Conservation (phyloP, 1,140 invertebrate genomes). For the Neodiprion lecontei region DNA sequence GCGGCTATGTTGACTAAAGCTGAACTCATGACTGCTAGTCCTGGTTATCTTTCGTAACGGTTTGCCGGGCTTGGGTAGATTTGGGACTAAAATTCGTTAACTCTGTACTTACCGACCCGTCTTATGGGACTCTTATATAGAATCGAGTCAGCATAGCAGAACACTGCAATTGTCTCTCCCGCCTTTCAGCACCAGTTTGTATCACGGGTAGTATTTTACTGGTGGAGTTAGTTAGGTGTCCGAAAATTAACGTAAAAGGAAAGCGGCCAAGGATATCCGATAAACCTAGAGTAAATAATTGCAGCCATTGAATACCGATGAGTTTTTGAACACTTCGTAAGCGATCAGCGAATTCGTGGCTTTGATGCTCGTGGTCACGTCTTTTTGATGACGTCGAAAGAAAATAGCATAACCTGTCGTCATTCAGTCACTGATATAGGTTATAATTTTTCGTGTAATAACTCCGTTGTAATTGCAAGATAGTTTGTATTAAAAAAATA, state of each 20-base stretch:
- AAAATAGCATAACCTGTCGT: background rate
- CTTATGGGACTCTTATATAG: too few species aligned
- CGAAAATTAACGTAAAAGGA: too few species aligned
- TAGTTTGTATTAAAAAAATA: too few species aligned
- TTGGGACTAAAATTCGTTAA: background rate
- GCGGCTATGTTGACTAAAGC: background rate
- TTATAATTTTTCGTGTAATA: too few species aligned
- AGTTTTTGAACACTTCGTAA: background rate
- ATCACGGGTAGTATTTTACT: too few species aligned
- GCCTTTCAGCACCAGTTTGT: too few species aligned
- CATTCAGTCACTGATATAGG: background rate
- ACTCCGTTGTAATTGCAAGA: too few species aligned
- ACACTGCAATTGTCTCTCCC: too few species aligned
- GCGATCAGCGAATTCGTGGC: too few species aligned
- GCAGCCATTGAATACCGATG: background rate
- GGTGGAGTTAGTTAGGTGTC: too few species aligned
- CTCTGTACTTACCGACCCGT: background rate
- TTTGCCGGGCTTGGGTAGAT: background rate
- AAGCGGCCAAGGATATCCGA: too few species aligned
- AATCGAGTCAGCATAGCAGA: too few species aligned
- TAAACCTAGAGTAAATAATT: background rate
- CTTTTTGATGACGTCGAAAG: background rate
- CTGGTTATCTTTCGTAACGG: background rate
- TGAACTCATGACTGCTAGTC: background rate
- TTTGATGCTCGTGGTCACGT: background rate